Evolutionary conservation across 2,888 invertebrate genomes (phyloP).

Genomic region (Vanessa cardui): DNA sequence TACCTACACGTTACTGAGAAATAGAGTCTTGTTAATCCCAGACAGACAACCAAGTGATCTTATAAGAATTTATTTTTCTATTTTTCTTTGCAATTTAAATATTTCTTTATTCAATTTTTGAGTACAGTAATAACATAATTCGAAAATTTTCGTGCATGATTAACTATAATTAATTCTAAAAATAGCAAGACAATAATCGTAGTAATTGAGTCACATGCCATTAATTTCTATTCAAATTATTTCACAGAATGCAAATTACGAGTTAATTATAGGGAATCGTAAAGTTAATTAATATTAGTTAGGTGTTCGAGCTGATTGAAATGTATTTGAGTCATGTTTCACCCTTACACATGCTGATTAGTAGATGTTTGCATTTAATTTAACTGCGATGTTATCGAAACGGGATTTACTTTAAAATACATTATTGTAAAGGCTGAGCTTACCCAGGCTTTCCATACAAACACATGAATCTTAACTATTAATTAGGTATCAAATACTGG

Average conservation of each 20-base stretch:
- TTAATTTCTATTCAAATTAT: constrained; percentile 9
- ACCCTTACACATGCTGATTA: constrained; percentile 50
- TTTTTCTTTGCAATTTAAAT: too few species aligned
- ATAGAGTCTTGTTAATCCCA: too few species aligned
- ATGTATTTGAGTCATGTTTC: constrained; percentile 15
- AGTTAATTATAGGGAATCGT: constrained; percentile 16
- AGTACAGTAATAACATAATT: background rate
- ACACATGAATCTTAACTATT: too few species aligned
- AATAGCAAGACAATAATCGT: background rate
- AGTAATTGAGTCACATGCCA: background rate
- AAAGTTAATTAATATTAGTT: constrained; percentile 22
- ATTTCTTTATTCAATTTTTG: too few species aligned
- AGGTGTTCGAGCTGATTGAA: constrained; percentile 19
- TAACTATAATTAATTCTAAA: background rate
- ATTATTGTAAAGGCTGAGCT: too few species aligned
- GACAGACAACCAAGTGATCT: too few species aligned
- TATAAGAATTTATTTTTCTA: too few species aligned
- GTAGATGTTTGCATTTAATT: constrained; percentile 65
- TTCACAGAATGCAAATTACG: constrained; percentile 4
- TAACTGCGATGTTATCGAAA: constrained; percentile 45
- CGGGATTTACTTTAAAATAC: constrained; percentile 9
- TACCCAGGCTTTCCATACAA: too few species aligned
- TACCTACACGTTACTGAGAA: too few species aligned
- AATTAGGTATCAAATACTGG: too few species aligned
- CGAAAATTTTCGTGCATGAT: background rate